These are phyloP conservation scores for Drosophila mercatorum DNA, from an alignment of 2,888 invertebrate species.

Conservation along the genomic window DNA sequence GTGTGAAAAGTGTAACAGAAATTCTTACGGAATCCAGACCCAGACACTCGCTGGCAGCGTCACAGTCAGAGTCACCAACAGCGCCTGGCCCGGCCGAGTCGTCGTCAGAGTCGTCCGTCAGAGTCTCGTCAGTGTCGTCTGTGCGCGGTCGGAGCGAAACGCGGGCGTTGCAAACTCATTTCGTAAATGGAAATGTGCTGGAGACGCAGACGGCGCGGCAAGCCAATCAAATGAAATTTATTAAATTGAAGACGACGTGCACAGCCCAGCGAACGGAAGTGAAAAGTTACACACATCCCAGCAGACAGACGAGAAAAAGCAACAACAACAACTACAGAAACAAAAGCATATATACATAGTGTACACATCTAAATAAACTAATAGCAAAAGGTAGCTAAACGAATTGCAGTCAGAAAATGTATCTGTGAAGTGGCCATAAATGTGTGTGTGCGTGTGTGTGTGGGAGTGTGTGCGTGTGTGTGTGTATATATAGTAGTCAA, in stretches of 20 bases:
- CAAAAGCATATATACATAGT: constrained; percentile 14
- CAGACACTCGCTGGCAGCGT: constrained; percentile 54
- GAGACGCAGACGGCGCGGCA: constrained; percentile 50
- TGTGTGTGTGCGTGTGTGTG: constrained; percentile 32
- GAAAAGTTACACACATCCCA: constrained; percentile 53
- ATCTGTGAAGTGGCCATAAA: constrained; percentile 58
- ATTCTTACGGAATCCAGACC: constrained; percentile 67
- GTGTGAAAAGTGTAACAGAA: constrained; percentile 45
- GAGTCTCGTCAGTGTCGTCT: constrained; percentile 41
- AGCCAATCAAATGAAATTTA: constrained; percentile 72
- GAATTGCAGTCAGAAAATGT: constrained; percentile 63
- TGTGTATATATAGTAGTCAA: constrained; percentile 43
- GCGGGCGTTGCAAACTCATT: constrained; percentile 62
- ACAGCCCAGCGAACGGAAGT: constrained; percentile 67
- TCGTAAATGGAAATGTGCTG: constrained; percentile 69
- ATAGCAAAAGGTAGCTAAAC: constrained; percentile 62
- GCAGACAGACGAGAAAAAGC: neutral
- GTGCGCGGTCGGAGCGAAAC: constrained; percentile 40
- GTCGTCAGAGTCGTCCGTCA: constrained; percentile 42
- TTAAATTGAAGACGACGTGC: constrained; percentile 72
- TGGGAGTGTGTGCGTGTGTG: constrained; percentile 16
- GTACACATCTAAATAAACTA: constrained; percentile 54
- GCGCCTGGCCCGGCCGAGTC: constrained; percentile 42
- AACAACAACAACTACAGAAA: neutral
- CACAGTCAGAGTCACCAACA: constrained; percentile 48